phyloP scores from a whole-genome alignment of 2,888 invertebrate genomes.

The Ptychoptera contaminata region DNA sequence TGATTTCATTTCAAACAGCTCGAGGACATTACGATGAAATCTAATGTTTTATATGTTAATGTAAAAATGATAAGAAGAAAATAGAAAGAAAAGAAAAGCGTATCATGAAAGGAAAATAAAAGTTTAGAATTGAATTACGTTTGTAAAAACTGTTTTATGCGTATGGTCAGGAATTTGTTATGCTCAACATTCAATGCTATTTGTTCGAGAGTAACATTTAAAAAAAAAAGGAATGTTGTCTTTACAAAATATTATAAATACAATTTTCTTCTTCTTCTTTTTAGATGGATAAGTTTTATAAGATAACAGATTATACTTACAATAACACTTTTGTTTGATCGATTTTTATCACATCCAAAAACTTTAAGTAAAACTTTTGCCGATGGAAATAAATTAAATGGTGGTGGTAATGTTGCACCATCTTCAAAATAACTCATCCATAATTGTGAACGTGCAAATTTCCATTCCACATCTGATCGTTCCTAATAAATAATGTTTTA shows the following conservation, averaged over 20 bases:
- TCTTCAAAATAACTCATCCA: conserved; percentile 97
- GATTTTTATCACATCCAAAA: conserved; percentile 30
- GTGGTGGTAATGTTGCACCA: conserved; percentile 81
- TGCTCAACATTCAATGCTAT: not conserved
- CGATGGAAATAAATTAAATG: conserved; percentile 86
- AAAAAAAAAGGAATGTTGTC: too few species aligned
- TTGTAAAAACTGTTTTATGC: too few species aligned
- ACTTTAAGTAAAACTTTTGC: conserved; percentile 50
- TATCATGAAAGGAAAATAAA: too few species aligned
- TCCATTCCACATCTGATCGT: conserved; percentile 92
- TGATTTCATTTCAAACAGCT: too few species aligned
- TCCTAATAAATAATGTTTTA: conserved; percentile 40
- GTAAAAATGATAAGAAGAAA: too few species aligned
- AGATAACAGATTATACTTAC: conserved; percentile 26
- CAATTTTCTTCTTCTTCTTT: too few species aligned
- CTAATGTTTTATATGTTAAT: too few species aligned
- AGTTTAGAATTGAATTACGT: too few species aligned
- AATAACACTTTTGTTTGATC: conserved; percentile 41
- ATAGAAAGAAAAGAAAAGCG: too few species aligned
- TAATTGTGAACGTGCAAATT: conserved; percentile 85
- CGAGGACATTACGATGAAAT: too few species aligned
- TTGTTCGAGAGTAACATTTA: not conserved
- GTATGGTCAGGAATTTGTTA: not conserved
- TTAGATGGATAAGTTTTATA: not conserved
- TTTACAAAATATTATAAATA: not conserved